These are phyloP conservation scores for Cydia fagiglandana DNA, from an alignment of 1,140 invertebrate genomes.

Conservation along the genomic window DNA sequence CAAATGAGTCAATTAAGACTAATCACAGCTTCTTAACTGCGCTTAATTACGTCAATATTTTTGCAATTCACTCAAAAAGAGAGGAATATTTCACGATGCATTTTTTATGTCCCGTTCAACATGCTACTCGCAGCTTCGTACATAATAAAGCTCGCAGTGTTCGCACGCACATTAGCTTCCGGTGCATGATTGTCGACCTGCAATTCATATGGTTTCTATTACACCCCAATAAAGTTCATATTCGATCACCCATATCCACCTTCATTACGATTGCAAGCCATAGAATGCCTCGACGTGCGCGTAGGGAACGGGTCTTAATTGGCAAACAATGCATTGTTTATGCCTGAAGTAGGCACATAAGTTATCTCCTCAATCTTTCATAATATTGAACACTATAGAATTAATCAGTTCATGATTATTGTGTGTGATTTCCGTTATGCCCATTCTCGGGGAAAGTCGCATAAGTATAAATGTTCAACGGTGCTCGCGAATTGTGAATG, in stretches of 20 bases:
- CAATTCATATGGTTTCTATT: slow-evolving; percentile 41
- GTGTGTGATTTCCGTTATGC: slow-evolving; percentile 38
- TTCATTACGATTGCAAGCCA: slow-evolving; percentile 30
- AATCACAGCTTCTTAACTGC: too few relatives aligned
- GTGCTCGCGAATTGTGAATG: slow-evolving; percentile 10
- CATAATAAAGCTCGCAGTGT: slow-evolving; percentile 55
- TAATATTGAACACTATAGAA: slow-evolving; percentile 36
- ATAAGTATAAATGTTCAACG: slow-evolving; percentile 24
- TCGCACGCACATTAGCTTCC: slow-evolving; percentile 59
- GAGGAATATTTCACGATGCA: slow-evolving; percentile 22
- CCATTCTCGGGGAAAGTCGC: slow-evolving; percentile 3
- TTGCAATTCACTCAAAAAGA: too few relatives aligned
- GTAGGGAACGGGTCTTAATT: slow-evolving; percentile 49
- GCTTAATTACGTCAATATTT: too few relatives aligned
- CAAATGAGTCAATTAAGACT: too few relatives aligned
- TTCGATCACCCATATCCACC: slow-evolving; percentile 31
- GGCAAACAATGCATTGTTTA: slow-evolving; percentile 54
- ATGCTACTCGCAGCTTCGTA: slow-evolving; percentile 40
- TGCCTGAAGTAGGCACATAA: slow-evolving; percentile 34
- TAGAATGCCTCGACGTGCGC: slow-evolving; percentile 27
- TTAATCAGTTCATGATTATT: slow-evolving; percentile 41
- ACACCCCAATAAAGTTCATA: slow-evolving; percentile 42
- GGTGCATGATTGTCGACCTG: slow-evolving; percentile 41
- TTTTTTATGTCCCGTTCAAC: slow-evolving; percentile 24
- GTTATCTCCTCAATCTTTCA: slow-evolving; percentile 42